Conservation (phyloP, 2,888 invertebrate genomes). For the Lingula anatina region DNA sequence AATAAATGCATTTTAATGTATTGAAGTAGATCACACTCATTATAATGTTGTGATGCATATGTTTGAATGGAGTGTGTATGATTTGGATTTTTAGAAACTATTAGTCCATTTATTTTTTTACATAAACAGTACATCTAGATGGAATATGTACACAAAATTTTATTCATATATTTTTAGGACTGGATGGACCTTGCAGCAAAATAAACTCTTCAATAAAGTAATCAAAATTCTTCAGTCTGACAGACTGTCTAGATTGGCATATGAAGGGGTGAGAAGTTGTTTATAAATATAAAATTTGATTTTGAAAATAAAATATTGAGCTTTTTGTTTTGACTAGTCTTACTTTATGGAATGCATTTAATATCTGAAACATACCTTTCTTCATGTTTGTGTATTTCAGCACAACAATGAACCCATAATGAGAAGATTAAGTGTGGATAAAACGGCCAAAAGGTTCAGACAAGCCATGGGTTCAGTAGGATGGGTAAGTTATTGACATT, state of each 20-base stretch:
- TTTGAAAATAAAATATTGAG: not conserved
- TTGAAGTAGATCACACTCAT: too few species aligned
- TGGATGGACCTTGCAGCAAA: slow-evolving; percentile 65
- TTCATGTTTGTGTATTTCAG: too few species aligned
- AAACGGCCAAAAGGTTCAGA: slow-evolving; percentile 60
- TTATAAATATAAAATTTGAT: not conserved
- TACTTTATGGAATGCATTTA: too few species aligned
- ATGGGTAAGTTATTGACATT: slow-evolving; percentile 57
- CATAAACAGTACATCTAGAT: too few species aligned
- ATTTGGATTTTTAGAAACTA: too few species aligned
- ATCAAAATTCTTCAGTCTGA: slow-evolving; percentile 65
- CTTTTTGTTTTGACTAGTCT: too few species aligned
- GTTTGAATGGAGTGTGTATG: too few species aligned
- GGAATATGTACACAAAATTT: too few species aligned
- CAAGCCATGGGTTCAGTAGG: slow-evolving; percentile 64
- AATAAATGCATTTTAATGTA: too few species aligned
- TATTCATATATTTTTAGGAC: slow-evolving; percentile 55
- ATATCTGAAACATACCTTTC: too few species aligned
- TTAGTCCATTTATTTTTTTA: too few species aligned
- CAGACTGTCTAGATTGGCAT: slow-evolving; percentile 59
- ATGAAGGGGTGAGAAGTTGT: slow-evolving; percentile 55
- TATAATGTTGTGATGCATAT: too few species aligned
- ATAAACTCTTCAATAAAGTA: slow-evolving; percentile 63
- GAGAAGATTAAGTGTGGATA: slow-evolving; percentile 67
- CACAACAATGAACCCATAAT: slow-evolving; percentile 64